Conservation (phyloP, 2,888 invertebrate genomes). For the Steinernema carpocapsae region DNA sequence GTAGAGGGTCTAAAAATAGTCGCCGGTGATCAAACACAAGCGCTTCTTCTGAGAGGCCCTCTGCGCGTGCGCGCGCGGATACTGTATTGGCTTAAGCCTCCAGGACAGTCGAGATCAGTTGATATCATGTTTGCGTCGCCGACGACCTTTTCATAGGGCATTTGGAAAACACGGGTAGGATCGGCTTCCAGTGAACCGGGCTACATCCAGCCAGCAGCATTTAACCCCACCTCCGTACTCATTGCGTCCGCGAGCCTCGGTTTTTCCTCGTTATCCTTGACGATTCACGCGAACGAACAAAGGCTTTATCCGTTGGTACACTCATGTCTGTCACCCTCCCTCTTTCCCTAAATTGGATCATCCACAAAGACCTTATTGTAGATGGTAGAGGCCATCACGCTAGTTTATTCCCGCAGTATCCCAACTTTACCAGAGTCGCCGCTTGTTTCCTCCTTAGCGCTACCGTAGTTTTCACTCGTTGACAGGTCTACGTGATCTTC, state of each 20-base stretch:
- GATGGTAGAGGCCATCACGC: constrained; percentile 33
- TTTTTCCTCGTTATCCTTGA: constrained; percentile 33
- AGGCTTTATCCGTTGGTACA: constrained; percentile 32
- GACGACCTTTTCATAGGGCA: constrained; percentile 2
- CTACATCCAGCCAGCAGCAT: not conserved
- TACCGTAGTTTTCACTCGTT: not conserved
- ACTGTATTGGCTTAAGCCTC: constrained; percentile 26
- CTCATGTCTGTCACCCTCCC: constrained; percentile 24
- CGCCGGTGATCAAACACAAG: constrained; percentile 33
- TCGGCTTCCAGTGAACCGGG: constrained; percentile 16
- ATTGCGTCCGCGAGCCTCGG: not conserved
- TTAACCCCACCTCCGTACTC: constrained; percentile 13
- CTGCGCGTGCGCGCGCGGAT: constrained; percentile 23
- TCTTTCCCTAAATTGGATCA: constrained; percentile 32
- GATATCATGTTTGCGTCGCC: constrained; percentile 24
- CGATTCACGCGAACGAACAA: constrained; percentile 29
- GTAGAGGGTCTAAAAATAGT: constrained; percentile 30
- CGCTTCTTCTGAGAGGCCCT: constrained; percentile 34
- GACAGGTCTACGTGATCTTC: not conserved
- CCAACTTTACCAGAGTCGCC: not conserved
- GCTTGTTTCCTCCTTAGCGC: not conserved
- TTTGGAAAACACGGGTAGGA: not conserved
- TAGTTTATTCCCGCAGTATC: constrained; percentile 10
- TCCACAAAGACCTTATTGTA: constrained; percentile 34
- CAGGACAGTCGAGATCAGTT: constrained; percentile 15